Conservation (phyloP, 2,113 vertebrate genomes). For the Australoheros scitulus region DNA sequence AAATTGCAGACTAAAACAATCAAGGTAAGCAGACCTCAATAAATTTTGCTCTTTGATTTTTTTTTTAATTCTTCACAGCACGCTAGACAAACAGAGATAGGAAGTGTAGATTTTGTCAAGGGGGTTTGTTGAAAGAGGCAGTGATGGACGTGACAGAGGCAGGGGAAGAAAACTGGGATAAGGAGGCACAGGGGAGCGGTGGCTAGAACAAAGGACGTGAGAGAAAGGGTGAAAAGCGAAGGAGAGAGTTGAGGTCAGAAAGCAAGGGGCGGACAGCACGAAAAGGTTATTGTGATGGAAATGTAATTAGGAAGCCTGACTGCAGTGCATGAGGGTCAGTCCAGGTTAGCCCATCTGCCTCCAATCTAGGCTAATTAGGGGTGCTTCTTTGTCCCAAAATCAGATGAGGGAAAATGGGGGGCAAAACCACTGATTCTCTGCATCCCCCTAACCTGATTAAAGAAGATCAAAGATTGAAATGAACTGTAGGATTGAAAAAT, state of each 20-base stretch:
- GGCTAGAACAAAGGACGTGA: conserved; percentile 70
- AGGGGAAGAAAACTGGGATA: conserved; percentile 63
- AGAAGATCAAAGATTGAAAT: conserved; percentile 70
- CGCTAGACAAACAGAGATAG: conserved; percentile 36
- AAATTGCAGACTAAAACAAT: conserved; percentile 98
- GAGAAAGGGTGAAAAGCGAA: conserved; percentile 67
- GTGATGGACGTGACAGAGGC: conserved; percentile 69
- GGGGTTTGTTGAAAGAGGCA: conserved; percentile 31
- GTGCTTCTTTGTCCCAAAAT: conserved; percentile 80
- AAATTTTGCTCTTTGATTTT: neutral
- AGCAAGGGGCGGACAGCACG: conserved; percentile 78
- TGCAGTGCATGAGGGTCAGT: conserved; percentile 75
- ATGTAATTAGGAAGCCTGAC: conserved; percentile 79
- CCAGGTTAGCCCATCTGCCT: conserved; percentile 84
- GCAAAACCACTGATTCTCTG: conserved; percentile 62
- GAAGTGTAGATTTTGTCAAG: conserved; percentile 57
- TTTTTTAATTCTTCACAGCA: neutral
- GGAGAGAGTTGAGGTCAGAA: conserved; percentile 82
- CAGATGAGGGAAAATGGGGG: conserved; percentile 63
- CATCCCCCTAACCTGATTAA: conserved; percentile 61
- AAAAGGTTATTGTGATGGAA: conserved; percentile 86
- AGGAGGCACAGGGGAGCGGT: conserved; percentile 65
- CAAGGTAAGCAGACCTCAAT: conserved; percentile 83
- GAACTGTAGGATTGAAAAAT: conserved; percentile 63
- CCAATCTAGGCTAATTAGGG: conserved; percentile 82